Percentiles rank a stretch among this genome's conserved stretches.
Conservation (phyloP, 1,140 invertebrate species). For the Drosophila nigrodunni region DNA sequence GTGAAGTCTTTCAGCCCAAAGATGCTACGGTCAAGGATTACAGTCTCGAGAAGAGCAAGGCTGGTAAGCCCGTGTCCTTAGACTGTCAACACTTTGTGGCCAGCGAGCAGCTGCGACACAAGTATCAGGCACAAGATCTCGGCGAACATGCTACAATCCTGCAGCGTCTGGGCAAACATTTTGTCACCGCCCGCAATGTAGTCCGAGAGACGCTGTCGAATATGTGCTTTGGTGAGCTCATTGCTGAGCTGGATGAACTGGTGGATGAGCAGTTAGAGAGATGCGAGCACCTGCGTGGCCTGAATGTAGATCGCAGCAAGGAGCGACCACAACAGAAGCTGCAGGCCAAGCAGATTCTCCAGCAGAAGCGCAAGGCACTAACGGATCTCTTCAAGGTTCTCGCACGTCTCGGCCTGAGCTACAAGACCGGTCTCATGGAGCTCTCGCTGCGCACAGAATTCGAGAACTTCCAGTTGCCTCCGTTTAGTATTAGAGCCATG, state of each 20-base stretch:
- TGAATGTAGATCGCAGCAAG: conserved; percentile 87
- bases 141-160: conserved; percentile 40
- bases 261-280: conserved; percentile 88
- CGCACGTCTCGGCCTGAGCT: conserved; percentile 90
- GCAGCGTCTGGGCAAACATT: conserved; percentile 79
- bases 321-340: conserved; percentile 91
- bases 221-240: conserved; percentile 86
- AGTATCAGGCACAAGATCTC: conserved; percentile 37
- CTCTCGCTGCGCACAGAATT: conserved; percentile 83
- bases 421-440: conserved; percentile 89
- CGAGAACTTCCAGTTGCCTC: conserved; percentile 65
- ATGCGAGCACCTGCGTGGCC: conserved; percentile 87
- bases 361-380: conserved; percentile 93
- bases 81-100: conserved; percentile 71
- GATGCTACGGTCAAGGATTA: conserved; percentile 77
- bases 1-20: conserved; percentile 74
- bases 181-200: conserved; percentile 87
- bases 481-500: conserved; percentile 72
- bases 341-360: conserved; percentile 92
- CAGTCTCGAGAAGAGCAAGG: conserved; percentile 62
- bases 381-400: conserved; percentile 93
- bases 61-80: conserved; percentile 58
- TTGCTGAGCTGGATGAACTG: conserved; percentile 88
- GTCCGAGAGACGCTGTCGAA: conserved; percentile 87
- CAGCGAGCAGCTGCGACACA: conserved; percentile 51